phyloP scores from a whole-genome alignment of 1,140 invertebrate species.

The Phenacoccus solenopsis region DNA sequence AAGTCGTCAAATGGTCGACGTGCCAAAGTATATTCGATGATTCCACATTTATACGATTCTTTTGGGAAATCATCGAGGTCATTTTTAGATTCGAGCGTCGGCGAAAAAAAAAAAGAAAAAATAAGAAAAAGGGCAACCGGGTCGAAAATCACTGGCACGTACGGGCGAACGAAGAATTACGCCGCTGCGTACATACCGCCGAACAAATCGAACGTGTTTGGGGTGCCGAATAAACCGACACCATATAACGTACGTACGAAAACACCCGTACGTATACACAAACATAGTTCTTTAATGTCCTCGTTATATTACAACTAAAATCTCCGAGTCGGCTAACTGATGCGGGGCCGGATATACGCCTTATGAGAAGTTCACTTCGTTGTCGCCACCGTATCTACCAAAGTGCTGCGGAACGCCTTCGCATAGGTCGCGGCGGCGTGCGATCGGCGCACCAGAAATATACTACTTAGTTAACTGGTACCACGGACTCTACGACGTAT shows the following conservation, averaged over 20 bases:
- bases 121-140: background rate
- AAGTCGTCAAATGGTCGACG: background rate
- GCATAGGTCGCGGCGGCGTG: too few species aligned
- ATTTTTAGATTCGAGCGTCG: background rate
- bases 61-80: conserved; percentile 12
- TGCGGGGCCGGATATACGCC: too few species aligned
- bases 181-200: background rate
- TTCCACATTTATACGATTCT: conserved; percentile 1
- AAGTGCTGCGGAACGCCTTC: too few species aligned
- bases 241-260: too few species aligned
- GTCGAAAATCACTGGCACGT: conserved; percentile 10
- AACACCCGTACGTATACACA: too few species aligned
- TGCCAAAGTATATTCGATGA: background rate
- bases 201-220: conserved; percentile 6
- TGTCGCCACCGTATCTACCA: background rate
- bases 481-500: background rate
- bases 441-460: too few species aligned
- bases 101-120: too few species aligned
- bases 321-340: background rate
- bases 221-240: background rate
- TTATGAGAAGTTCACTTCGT: background rate
- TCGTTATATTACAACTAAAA: background rate
- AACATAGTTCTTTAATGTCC: too few species aligned
- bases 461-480: too few species aligned
- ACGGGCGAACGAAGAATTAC: background rate